Evolutionary conservation across 1,140 invertebrate genomes (phyloP).

Genomic region (Drosophila sp.): DNA sequence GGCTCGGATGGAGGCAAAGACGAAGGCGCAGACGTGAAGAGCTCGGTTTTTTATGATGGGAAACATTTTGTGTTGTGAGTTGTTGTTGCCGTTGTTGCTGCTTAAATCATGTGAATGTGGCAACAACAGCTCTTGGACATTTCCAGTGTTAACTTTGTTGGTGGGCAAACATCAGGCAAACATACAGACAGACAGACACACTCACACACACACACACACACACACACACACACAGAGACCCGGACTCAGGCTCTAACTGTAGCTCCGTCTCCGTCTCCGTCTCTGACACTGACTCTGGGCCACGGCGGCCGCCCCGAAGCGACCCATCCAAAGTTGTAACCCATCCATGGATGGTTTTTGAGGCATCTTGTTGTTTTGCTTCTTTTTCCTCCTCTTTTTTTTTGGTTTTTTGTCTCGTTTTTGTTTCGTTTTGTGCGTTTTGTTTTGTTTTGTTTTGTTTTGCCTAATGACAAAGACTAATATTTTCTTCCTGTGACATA

Average conservation of each 20-base stretch:
- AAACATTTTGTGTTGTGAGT: constrained; percentile 67
- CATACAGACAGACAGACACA: constrained; percentile 18
- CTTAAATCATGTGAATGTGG: constrained; percentile 79
- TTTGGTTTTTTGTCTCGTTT: constrained; percentile 29
- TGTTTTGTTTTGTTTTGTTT: constrained; percentile 69
- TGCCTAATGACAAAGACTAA: constrained; percentile 84
- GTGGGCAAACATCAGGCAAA: constrained; percentile 72
- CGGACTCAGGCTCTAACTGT: constrained; percentile 12
- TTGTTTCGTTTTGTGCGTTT: constrained; percentile 63
- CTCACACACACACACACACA: too few species aligned
- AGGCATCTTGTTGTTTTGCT: constrained; percentile 19
- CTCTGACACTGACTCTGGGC: constrained; percentile 29
- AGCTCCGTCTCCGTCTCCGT: constrained; percentile 3
- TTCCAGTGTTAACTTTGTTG: constrained; percentile 73
- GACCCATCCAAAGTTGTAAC: constrained; percentile 36
- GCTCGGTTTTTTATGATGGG: constrained; percentile 69
- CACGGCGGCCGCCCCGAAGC: constrained; percentile 30
- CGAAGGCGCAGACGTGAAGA: constrained; percentile 5
- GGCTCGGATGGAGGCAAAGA: constrained; percentile 23
- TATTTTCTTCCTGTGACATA: constrained; percentile 85
- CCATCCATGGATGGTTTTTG: constrained; percentile 26
- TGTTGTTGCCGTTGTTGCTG: constrained; percentile 52
- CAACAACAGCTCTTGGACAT: constrained; percentile 72
- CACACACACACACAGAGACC: too few species aligned
- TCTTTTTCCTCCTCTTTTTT: constrained; percentile 59